Evolutionary conservation across 2,113 vertebrate species (phyloP).

Genomic region (Mola mola): DNA sequence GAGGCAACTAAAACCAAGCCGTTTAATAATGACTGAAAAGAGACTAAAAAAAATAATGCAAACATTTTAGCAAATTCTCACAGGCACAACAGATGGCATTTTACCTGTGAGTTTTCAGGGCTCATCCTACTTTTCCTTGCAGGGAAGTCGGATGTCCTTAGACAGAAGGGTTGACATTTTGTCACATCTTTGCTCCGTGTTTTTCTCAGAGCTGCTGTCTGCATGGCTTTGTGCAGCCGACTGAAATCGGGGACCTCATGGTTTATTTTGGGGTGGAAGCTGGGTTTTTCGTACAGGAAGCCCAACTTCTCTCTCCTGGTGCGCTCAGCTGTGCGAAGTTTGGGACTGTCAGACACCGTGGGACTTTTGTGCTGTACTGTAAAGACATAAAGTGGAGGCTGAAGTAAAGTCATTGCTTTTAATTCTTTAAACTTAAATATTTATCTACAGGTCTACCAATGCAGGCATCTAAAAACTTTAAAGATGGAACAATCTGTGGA

Average conservation of each 20-base stretch:
- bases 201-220: conserved; percentile 79
- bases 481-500: too few species aligned
- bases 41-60: too few species aligned
- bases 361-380: conserved; percentile 65
- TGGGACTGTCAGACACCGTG: conserved; percentile 45
- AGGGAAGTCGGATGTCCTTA: conserved; percentile 85
- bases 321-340: conserved; percentile 75
- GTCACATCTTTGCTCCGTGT: conserved; percentile 81
- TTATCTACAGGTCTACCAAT: too few species aligned
- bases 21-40: too few species aligned
- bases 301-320: conserved; percentile 83
- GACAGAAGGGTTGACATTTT: conserved; percentile 87
- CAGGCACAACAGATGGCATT: too few species aligned
- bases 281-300: conserved; percentile 87
- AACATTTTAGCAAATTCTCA: too few species aligned
- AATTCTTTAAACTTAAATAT: background rate
- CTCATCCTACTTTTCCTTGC: conserved; percentile 62
- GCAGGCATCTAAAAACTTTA: too few species aligned
- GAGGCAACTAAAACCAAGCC: background rate
- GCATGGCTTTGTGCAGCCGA: conserved; percentile 86
- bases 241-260: conserved; percentile 86
- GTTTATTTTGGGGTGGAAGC: conserved; percentile 89
- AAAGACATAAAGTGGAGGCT: background rate
- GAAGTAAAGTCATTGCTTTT: background rate
- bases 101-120: conserved; percentile 64